A percentile compares a stretch with the other conserved stretches of the same genome.
phyloP scores from a whole-genome alignment of 2,113 vertebrate genomes.

The Empidonax traillii region DNA sequence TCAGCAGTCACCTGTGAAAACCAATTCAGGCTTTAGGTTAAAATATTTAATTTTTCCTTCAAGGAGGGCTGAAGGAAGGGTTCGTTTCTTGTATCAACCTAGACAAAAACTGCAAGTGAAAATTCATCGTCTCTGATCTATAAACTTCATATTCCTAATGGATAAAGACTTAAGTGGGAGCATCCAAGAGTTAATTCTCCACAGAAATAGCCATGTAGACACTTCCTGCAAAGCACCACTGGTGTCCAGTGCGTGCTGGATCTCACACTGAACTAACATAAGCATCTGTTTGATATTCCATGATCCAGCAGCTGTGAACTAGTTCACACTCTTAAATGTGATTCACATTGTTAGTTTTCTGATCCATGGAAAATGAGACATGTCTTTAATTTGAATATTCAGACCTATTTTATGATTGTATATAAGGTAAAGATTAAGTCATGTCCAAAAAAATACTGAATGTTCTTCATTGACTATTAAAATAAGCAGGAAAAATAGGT shows the following conservation, averaged over 20 bases:
- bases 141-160: background rate
- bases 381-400: background rate
- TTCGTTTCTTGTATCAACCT: background rate
- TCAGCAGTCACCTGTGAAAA: background rate
- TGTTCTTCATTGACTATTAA: background rate
- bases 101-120: background rate
- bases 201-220: background rate
- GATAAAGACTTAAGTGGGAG: background rate
- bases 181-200: background rate
- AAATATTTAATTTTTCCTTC: background rate
- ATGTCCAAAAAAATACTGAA: background rate
- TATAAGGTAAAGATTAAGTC: background rate
- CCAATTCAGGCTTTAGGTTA: background rate
- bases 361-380: accelerated
- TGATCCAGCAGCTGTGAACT: background rate
- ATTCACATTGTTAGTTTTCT: background rate
- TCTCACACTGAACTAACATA: background rate
- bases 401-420: background rate
- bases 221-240: background rate
- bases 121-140: background rate
- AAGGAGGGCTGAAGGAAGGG: background rate
- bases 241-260: background rate
- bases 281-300: background rate
- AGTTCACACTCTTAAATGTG: background rate
- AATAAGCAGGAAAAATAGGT: background rate